Conservation (phyloP, 1,140 invertebrate species). For the Trachymyrmex cornetzi region DNA sequence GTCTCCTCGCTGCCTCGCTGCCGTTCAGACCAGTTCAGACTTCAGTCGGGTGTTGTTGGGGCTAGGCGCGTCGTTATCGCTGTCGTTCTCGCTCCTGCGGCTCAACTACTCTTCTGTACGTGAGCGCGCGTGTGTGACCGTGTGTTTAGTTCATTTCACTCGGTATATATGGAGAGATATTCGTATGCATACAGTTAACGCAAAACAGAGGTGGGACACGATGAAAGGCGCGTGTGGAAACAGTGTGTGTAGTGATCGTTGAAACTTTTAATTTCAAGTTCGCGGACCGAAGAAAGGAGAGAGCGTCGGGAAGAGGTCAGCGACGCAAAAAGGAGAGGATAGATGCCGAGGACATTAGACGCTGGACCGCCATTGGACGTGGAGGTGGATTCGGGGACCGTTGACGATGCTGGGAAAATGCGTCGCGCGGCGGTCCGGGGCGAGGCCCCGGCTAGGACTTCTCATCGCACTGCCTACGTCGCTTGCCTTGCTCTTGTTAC, state of each 20-base stretch:
- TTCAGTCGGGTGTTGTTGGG: constrained; percentile 72
- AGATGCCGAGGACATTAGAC: neutral
- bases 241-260: constrained; percentile 54
- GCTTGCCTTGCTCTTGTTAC: constrained; percentile 45
- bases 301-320: neutral
- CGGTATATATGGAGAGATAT: neutral
- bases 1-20: constrained; percentile 41
- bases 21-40: constrained; percentile 77
- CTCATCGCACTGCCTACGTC: constrained; percentile 25
- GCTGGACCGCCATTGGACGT: constrained; percentile 18
- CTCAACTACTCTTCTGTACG: no score
- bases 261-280: neutral
- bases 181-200: no score
- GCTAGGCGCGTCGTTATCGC: constrained; percentile 74
- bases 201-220: constrained; percentile 3
- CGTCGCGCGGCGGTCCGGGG: constrained; percentile 65
- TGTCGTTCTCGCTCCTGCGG: no score
- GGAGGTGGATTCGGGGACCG: neutral
- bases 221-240: constrained; percentile 63
- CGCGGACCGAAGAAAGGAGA: neutral
- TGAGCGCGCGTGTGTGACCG: constrained; percentile 50
- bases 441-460: constrained; percentile 64
- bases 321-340: neutral
- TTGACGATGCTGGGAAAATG: constrained; percentile 36
- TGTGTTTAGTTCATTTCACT: neutral